phyloP scores from a whole-genome alignment of 2,797 vertebrate genomes.

The Anableps anableps region DNA sequence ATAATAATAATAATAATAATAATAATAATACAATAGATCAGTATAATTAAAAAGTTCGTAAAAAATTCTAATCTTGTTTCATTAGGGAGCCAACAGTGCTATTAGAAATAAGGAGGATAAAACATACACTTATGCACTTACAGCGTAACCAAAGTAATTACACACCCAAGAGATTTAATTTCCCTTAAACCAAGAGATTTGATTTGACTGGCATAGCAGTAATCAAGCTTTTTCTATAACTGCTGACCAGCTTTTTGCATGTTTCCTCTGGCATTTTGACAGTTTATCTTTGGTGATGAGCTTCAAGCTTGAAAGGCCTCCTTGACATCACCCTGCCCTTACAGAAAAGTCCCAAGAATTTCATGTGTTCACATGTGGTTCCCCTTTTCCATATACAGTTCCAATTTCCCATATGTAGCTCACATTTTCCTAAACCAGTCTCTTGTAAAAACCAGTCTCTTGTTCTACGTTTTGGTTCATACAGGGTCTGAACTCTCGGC shows the following conservation, averaged over 20 bases:
- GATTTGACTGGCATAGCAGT: background rate
- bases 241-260: background rate
- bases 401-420: no score
- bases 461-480: no score
- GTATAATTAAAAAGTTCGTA: background rate
- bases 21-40: background rate
- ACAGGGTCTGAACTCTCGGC: no score
- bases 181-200: background rate
- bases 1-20: no score
- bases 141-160: background rate
- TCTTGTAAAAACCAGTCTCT: no score
- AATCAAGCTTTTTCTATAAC: background rate
- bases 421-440: no score
- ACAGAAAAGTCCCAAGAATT: no score
- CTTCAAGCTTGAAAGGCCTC: background rate
- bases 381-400: no score
- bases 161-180: background rate
- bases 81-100: background rate
- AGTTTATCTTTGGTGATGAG: background rate
- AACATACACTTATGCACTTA: background rate
- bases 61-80: background rate
- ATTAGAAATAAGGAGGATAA: background rate
- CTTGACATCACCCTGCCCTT: background rate
- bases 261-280: background rate
- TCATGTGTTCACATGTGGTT: no score